Base-by-base conservation (phyloP, 2,797 vertebrate species). In the Dicrostonyx torquatus region DNA sequence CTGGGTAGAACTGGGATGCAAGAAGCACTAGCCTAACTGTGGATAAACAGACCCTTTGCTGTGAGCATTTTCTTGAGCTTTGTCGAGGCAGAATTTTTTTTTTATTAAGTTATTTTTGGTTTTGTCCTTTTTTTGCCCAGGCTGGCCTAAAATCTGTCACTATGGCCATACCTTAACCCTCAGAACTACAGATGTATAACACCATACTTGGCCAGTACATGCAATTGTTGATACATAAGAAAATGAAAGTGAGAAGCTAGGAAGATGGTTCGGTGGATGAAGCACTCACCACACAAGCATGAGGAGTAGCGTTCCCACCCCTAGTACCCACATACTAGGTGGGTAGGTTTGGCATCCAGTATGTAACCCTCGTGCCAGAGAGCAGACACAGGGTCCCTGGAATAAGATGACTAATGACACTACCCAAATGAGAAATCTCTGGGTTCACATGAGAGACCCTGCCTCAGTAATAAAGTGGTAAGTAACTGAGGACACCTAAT, bases 41-140 rank as follows among this genome's bases (percentile, higher is more conserved):
- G n/a, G 34, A 29, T 80, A 77, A 94, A 73, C 40, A 24, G 24
- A 90, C 90, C 89, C 60, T 89, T 85, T 43, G 66, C 62, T 85
- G 9, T 2, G 73, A 45, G 55, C 24, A 53, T 48, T 6, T 87
- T 40, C 26, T 48, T 87, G 18, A 8, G 13, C n/a, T 87, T 58
- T 31, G 9, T 73, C 53, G 60, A 93, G 4, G 24, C 37, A 5
- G 31, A 37, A 55, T 45, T 68, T 45, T 48, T 75, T 76, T 62
- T 76, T 64, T 0, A 48, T 31, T 43, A 40, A 66, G 17, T 77
- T 77, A 75, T 40, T 75, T 76, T 76, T 2, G 26, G 40, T 2
- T 34, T 55, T 48, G 43, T 20, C 6, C 31, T 6, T 31, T 18
- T 66, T n/a, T n/a, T 12, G 6, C 18, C 31, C 31, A 66, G 14